Evolutionary conservation across 2,888 invertebrate genomes (phyloP), one percentile per base, ranked within the genome.

Genomic region (Myopa testacea): DNA sequence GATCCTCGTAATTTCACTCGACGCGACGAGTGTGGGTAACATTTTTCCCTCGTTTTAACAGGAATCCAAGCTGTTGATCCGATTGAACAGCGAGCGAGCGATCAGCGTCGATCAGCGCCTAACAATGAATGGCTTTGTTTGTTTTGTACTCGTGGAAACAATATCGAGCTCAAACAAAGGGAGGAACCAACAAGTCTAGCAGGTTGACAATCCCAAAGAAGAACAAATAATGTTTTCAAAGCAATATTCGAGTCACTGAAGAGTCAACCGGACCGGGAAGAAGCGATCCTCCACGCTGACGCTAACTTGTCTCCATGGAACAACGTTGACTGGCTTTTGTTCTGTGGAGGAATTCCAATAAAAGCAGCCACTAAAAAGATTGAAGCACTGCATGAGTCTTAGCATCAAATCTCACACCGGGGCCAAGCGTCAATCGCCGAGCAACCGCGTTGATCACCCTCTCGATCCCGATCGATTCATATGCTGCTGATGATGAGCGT

Each of bases 1-100:
- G 79, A 81, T 83, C 79, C 81, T 81, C 76, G 77, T 80, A 82
- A 81, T 81, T 80, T 76, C 78, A 77, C 71, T 7, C 52, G 52
- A 55, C 26, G 37, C 34, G 38, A 55, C 26, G 50, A 45, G 52
- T 45, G 26, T 72, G 72, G 60, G 40, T 50, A 50, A 4, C 52
- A 37, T 12, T 14, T 40, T 40, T 45, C 40, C 26, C 45, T 10
- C 63, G 26, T 63, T 45, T 19, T 37, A 26, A n/a, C 38, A 16
- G 16, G 34, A 40, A 58, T 58, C 63, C 40, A 50, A 52, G 26
- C 55, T 70, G 65, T 65, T 65, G 38, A 65, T 65, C 50, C n/a
- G 38, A 45, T 63, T 52, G 74, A 58, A 38, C 38, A 12, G 74
- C 14, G 65, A 1, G 65, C 4, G 8, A 63, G 37, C 62, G 34